These are phyloP conservation scores for Torymus auratus DNA, from an alignment of 2,888 invertebrate species.

Conservation along the genomic window DNA sequence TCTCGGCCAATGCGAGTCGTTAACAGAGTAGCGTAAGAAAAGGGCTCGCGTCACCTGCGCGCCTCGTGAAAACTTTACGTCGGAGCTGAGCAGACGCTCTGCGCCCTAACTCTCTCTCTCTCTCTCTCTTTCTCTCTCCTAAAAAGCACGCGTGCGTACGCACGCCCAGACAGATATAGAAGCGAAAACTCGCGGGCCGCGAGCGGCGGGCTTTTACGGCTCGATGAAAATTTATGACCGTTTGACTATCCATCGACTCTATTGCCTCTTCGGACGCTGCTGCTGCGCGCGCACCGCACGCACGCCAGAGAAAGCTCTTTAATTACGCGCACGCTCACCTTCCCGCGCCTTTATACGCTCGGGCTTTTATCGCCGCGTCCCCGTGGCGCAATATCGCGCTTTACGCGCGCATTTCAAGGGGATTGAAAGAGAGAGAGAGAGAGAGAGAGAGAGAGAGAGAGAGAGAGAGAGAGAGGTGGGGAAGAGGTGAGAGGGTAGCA, in stretches of 20 bases:
- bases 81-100: not conserved
- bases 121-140: not conserved
- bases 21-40: constrained; percentile 11
- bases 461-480: not conserved
- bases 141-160: not conserved
- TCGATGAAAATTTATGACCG: constrained; percentile 58
- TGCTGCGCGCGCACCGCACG: constrained; percentile 1
- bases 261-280: constrained; percentile 48
- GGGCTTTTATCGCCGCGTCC: constrained; percentile 23
- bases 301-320: constrained; percentile 48
- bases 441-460: constrained; percentile 9
- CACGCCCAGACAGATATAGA: not conserved
- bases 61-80: constrained; percentile 39
- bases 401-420: constrained; percentile 10
- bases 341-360: constrained; percentile 17
- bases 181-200: not conserved
- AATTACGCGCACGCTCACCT: constrained; percentile 50
- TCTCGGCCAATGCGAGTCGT: not conserved
- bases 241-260: constrained; percentile 59
- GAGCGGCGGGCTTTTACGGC: constrained; percentile 34
- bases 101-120: too few species aligned
- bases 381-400: constrained; percentile 35
- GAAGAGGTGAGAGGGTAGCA: not conserved
- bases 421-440: constrained; percentile 3
- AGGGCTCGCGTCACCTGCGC: constrained; percentile 20